phyloP scores from a whole-genome alignment of 1,140 invertebrate genomes.

The Lordiphosa collinella region DNA sequence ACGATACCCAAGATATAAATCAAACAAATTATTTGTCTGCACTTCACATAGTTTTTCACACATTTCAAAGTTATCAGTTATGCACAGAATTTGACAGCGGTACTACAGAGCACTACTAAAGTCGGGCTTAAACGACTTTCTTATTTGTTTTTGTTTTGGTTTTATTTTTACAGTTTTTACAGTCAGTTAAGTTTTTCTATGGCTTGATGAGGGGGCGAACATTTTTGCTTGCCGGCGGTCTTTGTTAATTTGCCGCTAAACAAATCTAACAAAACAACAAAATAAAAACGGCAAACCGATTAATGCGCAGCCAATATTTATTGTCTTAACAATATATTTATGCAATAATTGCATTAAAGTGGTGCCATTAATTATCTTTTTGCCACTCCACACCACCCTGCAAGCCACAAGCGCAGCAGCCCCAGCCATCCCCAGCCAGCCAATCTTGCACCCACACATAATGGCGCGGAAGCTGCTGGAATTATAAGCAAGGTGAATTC shows the following conservation, averaged over 20 bases:
- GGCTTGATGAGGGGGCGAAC: slow-evolving; percentile 3
- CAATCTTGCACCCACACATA: slow-evolving; percentile 16
- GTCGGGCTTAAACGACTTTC: too few species aligned
- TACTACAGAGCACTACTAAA: too few species aligned
- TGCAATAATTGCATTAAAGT: slow-evolving; percentile 74
- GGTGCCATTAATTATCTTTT: slow-evolving; percentile 70
- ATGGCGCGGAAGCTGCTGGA: slow-evolving; percentile 31
- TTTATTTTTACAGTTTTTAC: too few species aligned
- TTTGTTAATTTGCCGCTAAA: slow-evolving; percentile 66
- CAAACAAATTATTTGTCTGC: too few species aligned
- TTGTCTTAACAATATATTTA: slow-evolving; percentile 72
- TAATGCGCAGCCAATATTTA: slow-evolving; percentile 64
- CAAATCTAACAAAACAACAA: slow-evolving; percentile 16
- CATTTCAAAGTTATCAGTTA: too few species aligned
- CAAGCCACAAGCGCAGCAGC: background rate
- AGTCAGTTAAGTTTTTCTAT: too few species aligned
- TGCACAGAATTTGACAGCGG: too few species aligned
- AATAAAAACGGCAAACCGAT: slow-evolving; percentile 12
- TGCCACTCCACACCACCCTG: slow-evolving; percentile 30
- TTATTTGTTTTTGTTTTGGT: too few species aligned
- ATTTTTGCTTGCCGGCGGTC: slow-evolving; percentile 30
- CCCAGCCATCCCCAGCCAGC: background rate
- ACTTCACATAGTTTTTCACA: too few species aligned
- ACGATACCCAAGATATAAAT: too few species aligned
- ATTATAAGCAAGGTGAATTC: background rate